Evolutionary conservation across 1,140 invertebrate genomes (phyloP).

Genomic region (Latrodectus geometricus): DNA sequence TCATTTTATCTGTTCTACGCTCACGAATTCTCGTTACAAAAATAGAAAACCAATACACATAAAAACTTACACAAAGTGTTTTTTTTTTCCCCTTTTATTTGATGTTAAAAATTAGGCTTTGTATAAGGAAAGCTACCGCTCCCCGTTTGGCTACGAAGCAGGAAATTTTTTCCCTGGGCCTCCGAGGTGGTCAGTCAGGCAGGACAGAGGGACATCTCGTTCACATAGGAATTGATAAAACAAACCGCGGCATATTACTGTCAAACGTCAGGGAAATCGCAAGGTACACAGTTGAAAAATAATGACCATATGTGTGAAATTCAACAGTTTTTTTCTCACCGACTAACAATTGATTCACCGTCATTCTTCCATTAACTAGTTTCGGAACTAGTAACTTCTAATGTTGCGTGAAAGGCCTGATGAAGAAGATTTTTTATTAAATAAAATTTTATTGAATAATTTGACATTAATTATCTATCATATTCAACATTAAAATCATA

Average conservation of each 20-base stretch:
- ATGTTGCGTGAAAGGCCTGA: background rate
- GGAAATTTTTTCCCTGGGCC: background rate
- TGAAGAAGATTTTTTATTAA: no score
- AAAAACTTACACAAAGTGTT: background rate
- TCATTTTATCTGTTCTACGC: no score
- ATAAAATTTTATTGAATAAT: no score
- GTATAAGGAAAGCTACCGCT: background rate
- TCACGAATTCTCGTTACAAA: no score
- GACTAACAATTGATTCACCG: background rate
- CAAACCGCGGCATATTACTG: slow-evolving; percentile 23
- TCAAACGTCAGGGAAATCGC: background rate
- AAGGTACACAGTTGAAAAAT: background rate
- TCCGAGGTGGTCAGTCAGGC: background rate
- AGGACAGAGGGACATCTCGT: slow-evolving; percentile 17
- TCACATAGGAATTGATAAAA: slow-evolving; percentile 41
- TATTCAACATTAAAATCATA: no score
- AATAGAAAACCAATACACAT: no score
- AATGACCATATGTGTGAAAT: slow-evolving; percentile 12
- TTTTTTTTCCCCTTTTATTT: background rate
- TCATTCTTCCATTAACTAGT: background rate
- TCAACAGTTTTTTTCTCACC: background rate
- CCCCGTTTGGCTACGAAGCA: background rate
- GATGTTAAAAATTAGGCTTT: background rate
- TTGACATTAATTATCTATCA: no score
- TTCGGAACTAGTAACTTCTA: background rate